Percentiles rank a stretch among this genome's conserved stretches.
These are phyloP conservation scores for Nanorana parkeri DNA, from an alignment of 2,113 vertebrate genomes.

Conservation along the genomic window DNA sequence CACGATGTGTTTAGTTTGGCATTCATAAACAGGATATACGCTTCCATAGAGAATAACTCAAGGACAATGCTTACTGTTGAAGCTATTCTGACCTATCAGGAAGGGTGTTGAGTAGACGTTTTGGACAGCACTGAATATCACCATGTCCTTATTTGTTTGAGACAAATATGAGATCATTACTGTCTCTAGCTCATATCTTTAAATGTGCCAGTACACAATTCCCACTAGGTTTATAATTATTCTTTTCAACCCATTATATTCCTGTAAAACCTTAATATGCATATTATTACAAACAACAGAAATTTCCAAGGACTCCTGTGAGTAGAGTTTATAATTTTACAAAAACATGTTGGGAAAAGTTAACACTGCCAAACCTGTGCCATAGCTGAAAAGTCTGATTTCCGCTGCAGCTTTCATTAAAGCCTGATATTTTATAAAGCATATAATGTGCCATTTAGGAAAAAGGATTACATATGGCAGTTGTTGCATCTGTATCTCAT, in stretches of 20 bases:
- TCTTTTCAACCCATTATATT: neutral
- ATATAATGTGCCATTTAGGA: no score
- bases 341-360: no score
- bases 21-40: constrained; percentile 25
- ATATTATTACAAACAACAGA: neutral
- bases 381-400: no score
- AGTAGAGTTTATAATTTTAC: no score
- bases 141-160: neutral
- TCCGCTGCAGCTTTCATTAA: no score
- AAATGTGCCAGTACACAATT: neutral
- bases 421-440: no score
- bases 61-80: constrained; percentile 5
- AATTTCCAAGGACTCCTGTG: neutral
- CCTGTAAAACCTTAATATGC: neutral
- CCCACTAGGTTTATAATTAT: neutral
- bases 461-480: no score
- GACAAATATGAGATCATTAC: constrained; percentile 25
- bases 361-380: no score
- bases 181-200: neutral
- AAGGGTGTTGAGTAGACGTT: neutral
- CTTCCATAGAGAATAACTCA: constrained; percentile 2
- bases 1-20: constrained; percentile 21
- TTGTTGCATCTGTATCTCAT: no score
- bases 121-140: neutral
- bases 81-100: constrained; percentile 14